Percentiles rank a stretch among this genome's conserved stretches.
These are phyloP conservation scores for Catocala nupta DNA, from an alignment of 2,888 invertebrate species.

Conservation along the genomic window DNA sequence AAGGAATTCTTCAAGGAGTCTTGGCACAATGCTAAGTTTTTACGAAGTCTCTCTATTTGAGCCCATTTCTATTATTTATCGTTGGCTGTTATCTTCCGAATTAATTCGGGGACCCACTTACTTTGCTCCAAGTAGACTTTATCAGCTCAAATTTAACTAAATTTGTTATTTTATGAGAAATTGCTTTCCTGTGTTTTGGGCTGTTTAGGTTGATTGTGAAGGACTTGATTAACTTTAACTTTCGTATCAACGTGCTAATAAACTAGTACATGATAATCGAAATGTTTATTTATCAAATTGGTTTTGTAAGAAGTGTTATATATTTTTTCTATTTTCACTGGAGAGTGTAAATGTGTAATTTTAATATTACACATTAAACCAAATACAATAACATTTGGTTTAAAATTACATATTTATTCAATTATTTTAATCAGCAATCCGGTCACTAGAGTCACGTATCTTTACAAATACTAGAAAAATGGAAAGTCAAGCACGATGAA, in stretches of 20 bases:
- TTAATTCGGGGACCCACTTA: conserved; percentile 68
- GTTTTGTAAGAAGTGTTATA: too few relatives aligned
- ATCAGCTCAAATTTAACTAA: conserved; percentile 61
- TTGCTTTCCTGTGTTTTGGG: conserved; percentile 26
- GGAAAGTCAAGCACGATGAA: too few relatives aligned
- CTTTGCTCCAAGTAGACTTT: conserved; percentile 62
- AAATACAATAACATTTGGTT: too few relatives aligned
- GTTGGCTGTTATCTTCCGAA: conserved; percentile 64
- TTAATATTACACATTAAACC: too few relatives aligned
- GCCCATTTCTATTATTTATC: conserved; percentile 63
- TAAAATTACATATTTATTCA: too few relatives aligned
- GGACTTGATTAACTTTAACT: conserved; percentile 1
- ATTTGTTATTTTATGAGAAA: conserved; percentile 56
- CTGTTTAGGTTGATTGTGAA: conserved; percentile 15
- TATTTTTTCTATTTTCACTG: too few relatives aligned
- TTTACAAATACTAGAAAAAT: too few relatives aligned
- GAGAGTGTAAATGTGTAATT: too few relatives aligned
- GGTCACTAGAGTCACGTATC: too few relatives aligned
- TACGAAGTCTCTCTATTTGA: conserved; percentile 48
- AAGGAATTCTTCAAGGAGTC: conserved; percentile 42
- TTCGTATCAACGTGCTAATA: not conserved
- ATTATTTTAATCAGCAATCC: too few relatives aligned
- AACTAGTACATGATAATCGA: too few relatives aligned
- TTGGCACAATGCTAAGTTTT: conserved; percentile 48
- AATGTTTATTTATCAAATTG: too few relatives aligned